phyloP scores from a whole-genome alignment of 2,888 invertebrate species.

The Drosophila koepferae region DNA sequence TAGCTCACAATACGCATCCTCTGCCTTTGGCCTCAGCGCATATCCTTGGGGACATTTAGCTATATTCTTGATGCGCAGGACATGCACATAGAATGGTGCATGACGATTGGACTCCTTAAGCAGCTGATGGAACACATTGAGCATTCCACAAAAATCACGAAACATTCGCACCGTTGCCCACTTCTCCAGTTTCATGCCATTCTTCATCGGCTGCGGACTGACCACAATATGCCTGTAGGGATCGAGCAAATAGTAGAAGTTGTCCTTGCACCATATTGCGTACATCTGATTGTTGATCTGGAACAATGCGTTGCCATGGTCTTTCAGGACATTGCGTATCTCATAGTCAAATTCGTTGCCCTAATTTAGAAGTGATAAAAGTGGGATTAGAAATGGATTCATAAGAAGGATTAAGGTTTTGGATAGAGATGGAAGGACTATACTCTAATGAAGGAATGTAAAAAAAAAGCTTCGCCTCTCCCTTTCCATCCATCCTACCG shows the following conservation, averaged over 20 bases:
- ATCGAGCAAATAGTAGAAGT: constrained; percentile 82
- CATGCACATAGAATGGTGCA: constrained; percentile 72
- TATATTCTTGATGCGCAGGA: constrained; percentile 59
- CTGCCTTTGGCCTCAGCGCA: constrained; percentile 29
- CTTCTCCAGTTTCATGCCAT: constrained; percentile 37
- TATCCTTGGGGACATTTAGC: constrained; percentile 49
- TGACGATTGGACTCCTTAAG: constrained; percentile 76
- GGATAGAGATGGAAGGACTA: not conserved
- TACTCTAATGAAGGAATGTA: no score
- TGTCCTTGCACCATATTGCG: constrained; percentile 78
- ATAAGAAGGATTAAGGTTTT: no score
- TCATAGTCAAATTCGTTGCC: constrained; percentile 52
- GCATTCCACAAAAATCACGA: constrained; percentile 66
- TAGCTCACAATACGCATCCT: constrained; percentile 41
- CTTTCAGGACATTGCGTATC: constrained; percentile 44
- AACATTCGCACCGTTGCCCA: constrained; percentile 82
- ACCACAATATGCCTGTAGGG: constrained; percentile 80
- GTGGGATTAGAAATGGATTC: not conserved
- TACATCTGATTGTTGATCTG: constrained; percentile 81
- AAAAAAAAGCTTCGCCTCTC: no score
- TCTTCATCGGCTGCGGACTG: constrained; percentile 19
- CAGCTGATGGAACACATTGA: constrained; percentile 78
- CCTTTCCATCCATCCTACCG: no score
- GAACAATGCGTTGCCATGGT: constrained; percentile 70
- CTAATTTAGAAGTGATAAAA: not conserved